phyloP scores from a whole-genome alignment of 2,888 invertebrate species.

The Drosophila algonquin region DNA sequence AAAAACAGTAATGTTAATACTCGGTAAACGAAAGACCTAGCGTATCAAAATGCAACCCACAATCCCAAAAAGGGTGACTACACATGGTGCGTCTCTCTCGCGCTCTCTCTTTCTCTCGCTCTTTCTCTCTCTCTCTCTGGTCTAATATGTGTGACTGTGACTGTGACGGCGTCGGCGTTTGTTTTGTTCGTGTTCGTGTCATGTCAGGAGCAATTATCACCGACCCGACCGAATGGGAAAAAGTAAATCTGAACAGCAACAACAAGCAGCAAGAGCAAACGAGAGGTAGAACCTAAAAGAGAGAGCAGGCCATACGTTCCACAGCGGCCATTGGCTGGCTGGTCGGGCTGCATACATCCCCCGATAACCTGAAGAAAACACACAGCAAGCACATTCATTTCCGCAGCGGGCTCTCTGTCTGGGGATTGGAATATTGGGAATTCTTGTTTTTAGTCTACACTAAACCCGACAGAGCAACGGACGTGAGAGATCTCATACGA shows the following conservation, averaged over 20 bases:
- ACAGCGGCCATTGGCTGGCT: conserved; percentile 63
- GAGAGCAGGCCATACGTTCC: conserved; percentile 40
- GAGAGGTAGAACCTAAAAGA: no score
- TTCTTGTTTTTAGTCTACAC: conserved; percentile 79
- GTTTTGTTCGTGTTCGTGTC: conserved; percentile 43
- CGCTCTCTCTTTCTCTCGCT: not conserved
- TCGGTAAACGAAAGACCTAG: conserved; percentile 58
- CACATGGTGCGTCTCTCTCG: no score
- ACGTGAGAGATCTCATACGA: conserved; percentile 57
- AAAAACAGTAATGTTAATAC: not conserved
- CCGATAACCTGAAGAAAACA: conserved; percentile 19
- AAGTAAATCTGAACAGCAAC: no score
- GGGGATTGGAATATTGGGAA: conserved; percentile 56
- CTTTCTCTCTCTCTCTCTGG: conserved; percentile 1
- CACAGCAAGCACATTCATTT: conserved; percentile 34
- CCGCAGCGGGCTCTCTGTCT: not conserved
- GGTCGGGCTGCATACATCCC: conserved; percentile 33
- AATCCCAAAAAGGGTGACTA: conserved; percentile 21
- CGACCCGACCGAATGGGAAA: no score
- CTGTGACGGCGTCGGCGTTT: not conserved
- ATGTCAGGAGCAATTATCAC: no score
- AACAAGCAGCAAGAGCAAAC: no score
- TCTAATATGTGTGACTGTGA: no score
- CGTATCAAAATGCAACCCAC: conserved; percentile 79
- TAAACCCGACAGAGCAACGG: conserved; percentile 73